Evolutionary conservation across 2,113 vertebrate genomes (phyloP).

Genomic region (Tringa solitaria): DNA sequence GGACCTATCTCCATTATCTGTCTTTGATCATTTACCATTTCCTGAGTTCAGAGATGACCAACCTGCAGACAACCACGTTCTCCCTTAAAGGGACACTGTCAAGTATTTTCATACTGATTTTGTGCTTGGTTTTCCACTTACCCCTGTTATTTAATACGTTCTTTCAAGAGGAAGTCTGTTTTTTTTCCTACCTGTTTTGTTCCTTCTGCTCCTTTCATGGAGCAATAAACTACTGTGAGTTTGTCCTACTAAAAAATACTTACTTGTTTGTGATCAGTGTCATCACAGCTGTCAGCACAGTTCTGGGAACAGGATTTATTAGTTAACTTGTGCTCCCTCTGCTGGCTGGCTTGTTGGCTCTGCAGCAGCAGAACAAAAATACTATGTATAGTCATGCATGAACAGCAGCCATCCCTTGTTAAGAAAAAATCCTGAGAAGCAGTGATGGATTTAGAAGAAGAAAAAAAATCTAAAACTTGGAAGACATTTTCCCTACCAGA

Average conservation of each 20-base stretch:
- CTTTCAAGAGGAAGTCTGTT: not conserved
- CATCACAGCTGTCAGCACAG: not conserved
- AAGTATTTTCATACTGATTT: not conserved
- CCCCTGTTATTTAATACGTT: not conserved
- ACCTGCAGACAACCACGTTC: not conserved
- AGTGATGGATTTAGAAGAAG: not conserved
- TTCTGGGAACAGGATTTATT: conserved; percentile 14
- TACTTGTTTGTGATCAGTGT: not conserved
- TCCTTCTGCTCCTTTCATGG: not conserved
- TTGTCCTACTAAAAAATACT: not conserved
- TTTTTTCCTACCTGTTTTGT: not conserved
- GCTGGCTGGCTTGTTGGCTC: conserved; percentile 33
- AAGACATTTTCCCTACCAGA: not conserved
- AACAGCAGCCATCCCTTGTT: not conserved
- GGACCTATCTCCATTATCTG: not conserved
- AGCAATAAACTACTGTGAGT: not conserved
- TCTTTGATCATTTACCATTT: not conserved
- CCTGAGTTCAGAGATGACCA: not conserved
- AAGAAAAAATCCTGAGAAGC: not conserved
- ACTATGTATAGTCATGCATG: not conserved
- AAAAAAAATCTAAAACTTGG: not conserved
- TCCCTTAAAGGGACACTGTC: not conserved
- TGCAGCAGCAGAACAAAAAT: conserved; percentile 40
- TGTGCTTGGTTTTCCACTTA: not conserved
- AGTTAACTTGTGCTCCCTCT: conserved; percentile 25